Evolutionary conservation across 2,797 vertebrate genomes (phyloP).

Genomic region (Gallinago solitaria): DNA sequence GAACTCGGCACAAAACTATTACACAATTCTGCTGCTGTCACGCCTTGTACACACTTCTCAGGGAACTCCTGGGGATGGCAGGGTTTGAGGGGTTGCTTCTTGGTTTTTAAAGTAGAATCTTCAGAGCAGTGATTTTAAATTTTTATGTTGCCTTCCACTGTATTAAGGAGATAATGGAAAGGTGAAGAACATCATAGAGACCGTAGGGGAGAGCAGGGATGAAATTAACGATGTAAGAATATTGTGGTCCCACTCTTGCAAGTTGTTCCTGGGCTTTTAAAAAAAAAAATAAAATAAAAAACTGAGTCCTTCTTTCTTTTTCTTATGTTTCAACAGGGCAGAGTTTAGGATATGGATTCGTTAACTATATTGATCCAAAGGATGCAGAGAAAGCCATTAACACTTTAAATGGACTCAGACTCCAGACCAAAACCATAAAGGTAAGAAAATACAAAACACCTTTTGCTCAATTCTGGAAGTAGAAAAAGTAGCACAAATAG

Average conservation of each 20-base stretch:
- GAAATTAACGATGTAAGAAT: not conserved
- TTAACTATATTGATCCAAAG: constrained; percentile 95
- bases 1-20: constrained; percentile 43
- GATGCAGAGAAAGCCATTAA: constrained; percentile 97
- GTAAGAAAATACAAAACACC: constrained; percentile 73
- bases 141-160: not conserved
- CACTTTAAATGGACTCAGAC: constrained; percentile 94
- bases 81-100: not conserved
- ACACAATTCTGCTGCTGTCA: constrained; percentile 21
- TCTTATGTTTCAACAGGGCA: constrained; percentile 85
- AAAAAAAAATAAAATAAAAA: not conserved
- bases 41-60: not conserved
- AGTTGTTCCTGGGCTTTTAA: not conserved
- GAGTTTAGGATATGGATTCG: constrained; percentile 93
- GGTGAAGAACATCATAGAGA: not conserved
- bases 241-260: not conserved
- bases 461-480: constrained; percentile 4
- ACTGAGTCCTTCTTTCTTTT: constrained; percentile 64
- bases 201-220: not conserved
- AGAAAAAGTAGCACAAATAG: not conserved
- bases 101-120: not conserved
- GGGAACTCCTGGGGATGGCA: constrained; percentile 5
- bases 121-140: constrained; percentile 31
- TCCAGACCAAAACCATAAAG: constrained; percentile 96
- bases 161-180: not conserved